Conservation (phyloP, 2,888 invertebrate genomes). For the Trissolcus brochymenae region DNA sequence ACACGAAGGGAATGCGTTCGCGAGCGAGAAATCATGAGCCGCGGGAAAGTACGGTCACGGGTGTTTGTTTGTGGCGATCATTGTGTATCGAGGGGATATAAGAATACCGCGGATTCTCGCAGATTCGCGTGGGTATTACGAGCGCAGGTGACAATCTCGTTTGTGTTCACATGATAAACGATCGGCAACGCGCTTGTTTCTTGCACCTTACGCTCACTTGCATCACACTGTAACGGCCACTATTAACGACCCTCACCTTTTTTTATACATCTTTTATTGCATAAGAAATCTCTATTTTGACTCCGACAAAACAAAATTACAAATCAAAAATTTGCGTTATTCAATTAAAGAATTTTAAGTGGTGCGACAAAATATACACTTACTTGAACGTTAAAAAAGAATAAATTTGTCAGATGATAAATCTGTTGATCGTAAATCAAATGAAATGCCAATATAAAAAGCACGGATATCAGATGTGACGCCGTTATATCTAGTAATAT, state of each 20-base stretch:
- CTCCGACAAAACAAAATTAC: too few relatives aligned
- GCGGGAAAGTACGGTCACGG: constrained; percentile 48
- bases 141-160: constrained; percentile 71
- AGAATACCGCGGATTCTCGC: constrained; percentile 50
- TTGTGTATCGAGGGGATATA: constrained; percentile 34
- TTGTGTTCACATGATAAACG: constrained; percentile 69
- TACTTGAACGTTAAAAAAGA: too few relatives aligned
- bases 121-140: constrained; percentile 48
- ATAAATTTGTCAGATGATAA: background rate
- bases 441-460: constrained; percentile 21
- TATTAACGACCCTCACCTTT: constrained; percentile 19
- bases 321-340: too few relatives aligned
- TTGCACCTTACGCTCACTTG: constrained; percentile 63
- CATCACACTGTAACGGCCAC: constrained; percentile 34
- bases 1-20: constrained; percentile 55
- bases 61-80: constrained; percentile 31
- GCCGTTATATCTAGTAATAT: constrained; percentile 18
- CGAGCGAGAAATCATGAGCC: constrained; percentile 50
- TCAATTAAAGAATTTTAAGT: too few relatives aligned
- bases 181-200: constrained; percentile 33
- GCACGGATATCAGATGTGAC: constrained; percentile 25
- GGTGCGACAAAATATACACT: too few relatives aligned
- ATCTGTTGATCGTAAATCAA: constrained; percentile 7
- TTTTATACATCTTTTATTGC: too few relatives aligned
- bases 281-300: too few relatives aligned